A percentile compares a stretch with the other conserved stretches of the same genome.
These are phyloP conservation scores for Zoroaster sp. DNA, from an alignment of 53 echinoderm and acorn worm species.

Conservation along the genomic window DNA sequence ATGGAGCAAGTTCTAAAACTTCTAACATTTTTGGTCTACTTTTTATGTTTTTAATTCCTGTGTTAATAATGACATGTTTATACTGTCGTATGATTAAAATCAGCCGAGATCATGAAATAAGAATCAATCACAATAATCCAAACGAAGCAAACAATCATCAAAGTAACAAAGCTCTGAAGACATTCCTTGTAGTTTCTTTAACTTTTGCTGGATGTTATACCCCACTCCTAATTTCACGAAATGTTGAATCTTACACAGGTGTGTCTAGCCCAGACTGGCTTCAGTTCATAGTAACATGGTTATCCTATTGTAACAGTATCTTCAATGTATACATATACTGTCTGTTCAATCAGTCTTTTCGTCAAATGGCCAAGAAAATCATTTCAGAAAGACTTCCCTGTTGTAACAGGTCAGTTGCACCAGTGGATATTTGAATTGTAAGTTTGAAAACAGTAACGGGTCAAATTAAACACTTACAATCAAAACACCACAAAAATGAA, in stretches of 20 bases:
- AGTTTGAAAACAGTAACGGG: neutral
- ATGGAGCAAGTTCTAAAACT: neutral
- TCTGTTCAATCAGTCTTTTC: neutral
- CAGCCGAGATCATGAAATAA: slow-evolving; percentile 6
- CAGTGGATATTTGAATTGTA: neutral
- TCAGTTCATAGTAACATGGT: neutral
- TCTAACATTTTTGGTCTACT: neutral
- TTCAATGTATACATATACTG: neutral
- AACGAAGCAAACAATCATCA: neutral
- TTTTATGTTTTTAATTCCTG: neutral
- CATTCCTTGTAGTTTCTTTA: slow-evolving; percentile 6
- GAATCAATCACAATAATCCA: neutral
- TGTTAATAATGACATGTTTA: neutral
- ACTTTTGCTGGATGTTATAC: neutral
- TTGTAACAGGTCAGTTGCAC: neutral
- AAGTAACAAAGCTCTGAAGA: slow-evolving; percentile 27
- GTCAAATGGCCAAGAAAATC: neutral
- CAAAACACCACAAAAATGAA: too few species aligned
- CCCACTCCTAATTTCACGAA: neutral
- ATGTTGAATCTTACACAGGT: neutral
- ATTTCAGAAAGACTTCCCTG: neutral
- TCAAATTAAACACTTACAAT: too few species aligned
- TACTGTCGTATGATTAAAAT: slow-evolving; percentile 9
- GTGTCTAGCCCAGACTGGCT: neutral
- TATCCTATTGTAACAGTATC: neutral